Evolutionary conservation across 2,113 vertebrate genomes (phyloP).

Genomic region (Crotalus viridis): DNA sequence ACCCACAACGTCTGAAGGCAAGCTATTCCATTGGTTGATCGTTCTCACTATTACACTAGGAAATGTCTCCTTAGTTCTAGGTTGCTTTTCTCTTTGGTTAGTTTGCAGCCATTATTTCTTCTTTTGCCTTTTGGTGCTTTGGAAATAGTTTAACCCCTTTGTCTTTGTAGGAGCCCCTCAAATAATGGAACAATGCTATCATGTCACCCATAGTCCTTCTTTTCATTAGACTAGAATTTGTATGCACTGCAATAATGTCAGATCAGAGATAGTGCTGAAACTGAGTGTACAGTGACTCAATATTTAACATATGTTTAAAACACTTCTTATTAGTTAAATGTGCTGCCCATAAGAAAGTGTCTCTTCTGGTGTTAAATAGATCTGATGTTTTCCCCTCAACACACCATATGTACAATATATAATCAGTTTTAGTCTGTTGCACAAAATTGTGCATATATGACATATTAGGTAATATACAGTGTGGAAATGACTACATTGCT

Average conservation of each 20-base stretch:
- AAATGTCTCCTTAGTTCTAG: not conserved
- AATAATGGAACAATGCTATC: not conserved
- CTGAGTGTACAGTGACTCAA: not conserved
- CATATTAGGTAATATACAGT: not conserved
- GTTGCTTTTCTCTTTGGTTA: not conserved
- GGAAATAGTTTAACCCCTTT: not conserved
- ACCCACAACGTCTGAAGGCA: not conserved
- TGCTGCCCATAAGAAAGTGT: conserved; percentile 5
- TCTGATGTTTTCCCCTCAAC: conserved; percentile 20
- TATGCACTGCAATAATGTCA: not conserved
- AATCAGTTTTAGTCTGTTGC: not conserved
- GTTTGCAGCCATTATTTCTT: not conserved
- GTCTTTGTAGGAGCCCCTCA: not conserved
- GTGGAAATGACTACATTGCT: not conserved
- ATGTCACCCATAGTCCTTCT: not conserved
- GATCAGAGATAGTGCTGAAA: not conserved
- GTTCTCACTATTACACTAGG: not conserved
- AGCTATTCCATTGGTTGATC: not conserved
- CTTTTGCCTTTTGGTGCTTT: not conserved
- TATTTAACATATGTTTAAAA: conserved; percentile 28
- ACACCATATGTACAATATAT: not conserved
- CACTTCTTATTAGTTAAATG: conserved; percentile 12
- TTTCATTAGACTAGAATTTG: not conserved
- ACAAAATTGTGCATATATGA: not conserved
- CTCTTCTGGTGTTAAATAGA: conserved; percentile 3